phyloP scores from a whole-genome alignment of 2,888 invertebrate species.

The Polymixis flavicincta region DNA sequence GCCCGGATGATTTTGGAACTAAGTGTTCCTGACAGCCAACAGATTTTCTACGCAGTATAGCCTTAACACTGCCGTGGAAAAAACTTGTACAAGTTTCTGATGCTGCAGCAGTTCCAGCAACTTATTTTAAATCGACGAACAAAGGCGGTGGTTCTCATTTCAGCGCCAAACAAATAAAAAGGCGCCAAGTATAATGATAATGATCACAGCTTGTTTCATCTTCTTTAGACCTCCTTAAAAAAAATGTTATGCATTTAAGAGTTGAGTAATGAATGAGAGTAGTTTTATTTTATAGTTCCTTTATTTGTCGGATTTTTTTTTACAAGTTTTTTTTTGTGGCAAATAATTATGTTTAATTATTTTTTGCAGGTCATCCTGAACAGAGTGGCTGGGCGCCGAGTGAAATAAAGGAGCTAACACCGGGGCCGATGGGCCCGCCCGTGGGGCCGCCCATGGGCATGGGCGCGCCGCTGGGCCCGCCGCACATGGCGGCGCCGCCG shows the following conservation, averaged over 20 bases:
- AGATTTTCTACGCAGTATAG: too few species aligned
- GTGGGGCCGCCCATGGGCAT: conserved; percentile 74
- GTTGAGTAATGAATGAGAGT: too few species aligned
- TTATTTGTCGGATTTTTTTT: background rate
- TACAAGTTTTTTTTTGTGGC: too few species aligned
- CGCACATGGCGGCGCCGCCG: conserved; percentile 73
- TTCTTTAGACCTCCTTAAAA: background rate
- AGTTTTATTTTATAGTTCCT: background rate
- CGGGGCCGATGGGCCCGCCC: conserved; percentile 87
- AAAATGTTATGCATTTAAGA: too few species aligned
- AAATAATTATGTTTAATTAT: background rate
- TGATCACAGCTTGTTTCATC: background rate
- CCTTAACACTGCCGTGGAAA: too few species aligned
- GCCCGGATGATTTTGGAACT: too few species aligned
- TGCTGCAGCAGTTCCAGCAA: too few species aligned
- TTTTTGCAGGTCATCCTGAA: conserved; percentile 81
- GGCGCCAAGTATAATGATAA: background rate
- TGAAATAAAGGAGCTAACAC: conserved; percentile 93
- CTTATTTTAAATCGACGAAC: too few species aligned
- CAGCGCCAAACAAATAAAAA: background rate
- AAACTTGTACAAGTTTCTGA: too few species aligned
- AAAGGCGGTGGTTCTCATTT: background rate
- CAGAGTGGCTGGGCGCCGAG: conserved; percentile 91
- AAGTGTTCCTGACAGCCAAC: too few species aligned
- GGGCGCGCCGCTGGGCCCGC: conserved; percentile 76